phyloP scores from a whole-genome alignment of 2,113 vertebrate species.

The Hylia prasina region DNA sequence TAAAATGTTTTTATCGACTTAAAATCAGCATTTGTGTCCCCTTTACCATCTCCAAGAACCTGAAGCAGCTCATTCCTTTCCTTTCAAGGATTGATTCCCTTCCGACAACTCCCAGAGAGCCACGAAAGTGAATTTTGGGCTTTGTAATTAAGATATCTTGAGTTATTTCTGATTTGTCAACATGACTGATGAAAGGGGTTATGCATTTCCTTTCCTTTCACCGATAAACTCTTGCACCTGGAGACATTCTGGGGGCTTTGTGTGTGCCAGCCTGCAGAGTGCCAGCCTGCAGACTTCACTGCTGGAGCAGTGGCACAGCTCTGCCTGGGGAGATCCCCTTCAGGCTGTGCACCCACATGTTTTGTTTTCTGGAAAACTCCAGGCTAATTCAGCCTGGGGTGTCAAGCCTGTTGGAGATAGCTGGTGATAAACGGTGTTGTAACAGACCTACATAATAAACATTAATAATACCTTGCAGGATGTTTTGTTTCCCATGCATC shows the following conservation, averaged over 20 bases:
- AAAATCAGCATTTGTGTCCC: background rate
- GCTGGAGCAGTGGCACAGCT: background rate
- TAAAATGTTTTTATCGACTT: background rate
- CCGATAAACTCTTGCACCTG: rapidly evolving
- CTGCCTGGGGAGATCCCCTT: background rate
- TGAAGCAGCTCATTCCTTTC: background rate
- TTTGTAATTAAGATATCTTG: constrained; percentile 21
- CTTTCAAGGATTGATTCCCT: background rate
- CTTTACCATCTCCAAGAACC: background rate
- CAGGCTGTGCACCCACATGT: background rate
- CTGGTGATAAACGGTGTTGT: background rate
- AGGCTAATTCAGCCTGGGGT: background rate
- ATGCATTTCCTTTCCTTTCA: background rate
- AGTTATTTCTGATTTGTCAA: constrained; percentile 25
- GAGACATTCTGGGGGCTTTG: background rate
- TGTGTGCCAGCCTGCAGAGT: background rate
- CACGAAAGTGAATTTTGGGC: background rate
- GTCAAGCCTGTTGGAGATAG: background rate
- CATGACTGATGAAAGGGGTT: background rate
- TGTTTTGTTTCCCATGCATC: background rate
- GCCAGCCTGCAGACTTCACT: background rate
- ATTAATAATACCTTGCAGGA: background rate
- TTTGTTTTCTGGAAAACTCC: background rate
- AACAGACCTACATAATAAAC: background rate
- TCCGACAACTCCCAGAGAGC: background rate